These are phyloP conservation scores for Conistra vaccinii DNA, from an alignment of 2,888 invertebrate species.

Conservation along the genomic window DNA sequence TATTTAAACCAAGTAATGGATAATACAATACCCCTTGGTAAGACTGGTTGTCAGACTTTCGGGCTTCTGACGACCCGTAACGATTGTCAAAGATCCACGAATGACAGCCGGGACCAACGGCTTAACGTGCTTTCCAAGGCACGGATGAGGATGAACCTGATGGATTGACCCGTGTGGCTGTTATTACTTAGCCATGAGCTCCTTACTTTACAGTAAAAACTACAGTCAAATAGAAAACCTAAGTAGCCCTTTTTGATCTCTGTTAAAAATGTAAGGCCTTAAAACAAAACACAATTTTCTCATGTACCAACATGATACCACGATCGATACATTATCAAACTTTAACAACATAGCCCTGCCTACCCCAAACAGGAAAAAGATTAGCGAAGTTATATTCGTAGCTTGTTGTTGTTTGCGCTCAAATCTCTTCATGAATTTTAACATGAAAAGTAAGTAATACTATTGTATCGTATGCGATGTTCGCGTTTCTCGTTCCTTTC, in stretches of 20 bases:
- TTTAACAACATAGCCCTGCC: constrained; percentile 36
- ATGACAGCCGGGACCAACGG: too few species aligned
- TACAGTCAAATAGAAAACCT: neutral
- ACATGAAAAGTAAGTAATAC: constrained; percentile 42
- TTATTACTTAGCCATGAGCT: too few species aligned
- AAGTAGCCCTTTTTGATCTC: too few species aligned
- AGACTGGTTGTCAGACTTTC: too few species aligned
- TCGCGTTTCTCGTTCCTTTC: neutral
- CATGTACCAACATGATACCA: neutral
- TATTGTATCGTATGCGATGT: constrained; percentile 6
- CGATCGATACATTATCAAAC: constrained; percentile 13
- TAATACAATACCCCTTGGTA: too few species aligned
- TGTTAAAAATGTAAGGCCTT: neutral
- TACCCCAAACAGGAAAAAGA: constrained; percentile 55
- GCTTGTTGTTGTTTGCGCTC: constrained; percentile 44
- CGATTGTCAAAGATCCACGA: too few species aligned
- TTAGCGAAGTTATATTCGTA: constrained; percentile 45
- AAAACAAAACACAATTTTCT: neutral
- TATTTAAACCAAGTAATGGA: too few species aligned
- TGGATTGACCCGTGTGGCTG: too few species aligned
- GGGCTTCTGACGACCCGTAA: too few species aligned
- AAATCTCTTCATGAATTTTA: constrained; percentile 65
- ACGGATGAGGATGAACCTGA: too few species aligned
- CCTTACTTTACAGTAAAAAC: neutral
- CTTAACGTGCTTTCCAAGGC: too few species aligned